Base-by-base conservation (phyloP, 2,888 invertebrate genomes). In the Syritta pipiens region DNA sequence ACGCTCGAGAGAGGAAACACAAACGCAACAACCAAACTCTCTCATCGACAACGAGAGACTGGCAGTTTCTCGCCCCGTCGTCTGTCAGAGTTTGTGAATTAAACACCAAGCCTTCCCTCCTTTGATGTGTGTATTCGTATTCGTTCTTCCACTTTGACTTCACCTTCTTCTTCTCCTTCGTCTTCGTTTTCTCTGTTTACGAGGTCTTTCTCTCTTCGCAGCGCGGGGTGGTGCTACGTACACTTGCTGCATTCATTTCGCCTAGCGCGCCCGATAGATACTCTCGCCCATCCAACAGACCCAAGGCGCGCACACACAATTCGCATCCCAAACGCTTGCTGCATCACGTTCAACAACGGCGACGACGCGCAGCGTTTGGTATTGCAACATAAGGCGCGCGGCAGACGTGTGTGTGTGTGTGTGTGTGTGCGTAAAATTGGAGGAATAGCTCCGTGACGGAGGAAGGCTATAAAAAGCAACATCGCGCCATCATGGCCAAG, bases 401-500 rank as follows among this genome's bases (percentile, higher is more conserved):
- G 30, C 60, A 32, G 7, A 3, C 37, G 7, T 17, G 14, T 37
- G 37, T 17, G 14, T 37, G 37, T 40, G 46, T 72, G 35, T 63
- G 59, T 60, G 44, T 68, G 20, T 51, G 35, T 71, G 44, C 51
- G 71, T 53, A 40, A 55, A 46, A 60, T 71, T 48, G 51, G 37
- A 49, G 49, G 68, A 57, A 76, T 57, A 76, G 30, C 46, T 57
- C 71, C 68, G 59, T 53, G 71, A 65, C 51, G 51, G 19, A 51
- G 72, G 65, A 63, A 53, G 59, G 48, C 72, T 72, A 48, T 65
- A 65, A 53, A 60, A 77, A 71, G 55, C 46, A 65, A 59, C 48
- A 76, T 63, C 57, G n/a, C n/a, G 65, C 42, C 59, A 49, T 63
- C 77, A 77, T 77, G 77, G 77, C 72, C 72, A 77, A 77, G 63